Evolutionary conservation across 1,140 invertebrate genomes (phyloP).

Genomic region (Lepidurus arcticus): DNA sequence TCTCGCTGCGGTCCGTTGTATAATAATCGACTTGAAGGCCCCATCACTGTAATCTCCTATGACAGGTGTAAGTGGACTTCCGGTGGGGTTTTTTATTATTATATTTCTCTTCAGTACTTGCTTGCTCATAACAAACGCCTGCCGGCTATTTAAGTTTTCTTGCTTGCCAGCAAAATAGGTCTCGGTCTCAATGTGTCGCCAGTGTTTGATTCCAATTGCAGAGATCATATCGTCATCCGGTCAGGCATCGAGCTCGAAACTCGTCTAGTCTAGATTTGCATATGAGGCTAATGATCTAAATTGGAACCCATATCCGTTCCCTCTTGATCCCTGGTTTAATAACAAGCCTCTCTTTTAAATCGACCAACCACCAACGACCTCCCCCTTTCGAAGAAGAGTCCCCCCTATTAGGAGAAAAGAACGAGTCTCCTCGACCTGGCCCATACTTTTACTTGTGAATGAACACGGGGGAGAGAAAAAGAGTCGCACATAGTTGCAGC

Average conservation of each 20-base stretch:
- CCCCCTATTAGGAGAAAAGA: background rate
- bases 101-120: too few species aligned
- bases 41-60: background rate
- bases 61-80: constrained; percentile 21
- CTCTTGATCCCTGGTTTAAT: background rate
- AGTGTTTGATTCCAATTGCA: constrained; percentile 3
- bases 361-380: background rate
- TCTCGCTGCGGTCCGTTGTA: too few species aligned
- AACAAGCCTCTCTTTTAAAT: background rate
- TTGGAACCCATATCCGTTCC: constrained; percentile 13
- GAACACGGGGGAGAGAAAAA: background rate
- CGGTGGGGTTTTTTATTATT: background rate
- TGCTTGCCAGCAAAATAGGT: background rate
- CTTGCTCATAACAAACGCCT: background rate
- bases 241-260: background rate
- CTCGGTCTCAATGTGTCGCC: background rate
- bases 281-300: constrained; percentile 22
- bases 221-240: constrained; percentile 15
- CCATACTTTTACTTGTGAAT: background rate
- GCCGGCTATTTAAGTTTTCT: background rate
- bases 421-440: background rate
- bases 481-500: background rate
- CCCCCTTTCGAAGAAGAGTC: background rate
- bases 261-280: constrained; percentile 11
- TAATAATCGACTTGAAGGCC: too few species aligned